Evolutionary conservation across 2,113 vertebrate species (phyloP).

Genomic region (Nothocercus nigrocapillus): DNA sequence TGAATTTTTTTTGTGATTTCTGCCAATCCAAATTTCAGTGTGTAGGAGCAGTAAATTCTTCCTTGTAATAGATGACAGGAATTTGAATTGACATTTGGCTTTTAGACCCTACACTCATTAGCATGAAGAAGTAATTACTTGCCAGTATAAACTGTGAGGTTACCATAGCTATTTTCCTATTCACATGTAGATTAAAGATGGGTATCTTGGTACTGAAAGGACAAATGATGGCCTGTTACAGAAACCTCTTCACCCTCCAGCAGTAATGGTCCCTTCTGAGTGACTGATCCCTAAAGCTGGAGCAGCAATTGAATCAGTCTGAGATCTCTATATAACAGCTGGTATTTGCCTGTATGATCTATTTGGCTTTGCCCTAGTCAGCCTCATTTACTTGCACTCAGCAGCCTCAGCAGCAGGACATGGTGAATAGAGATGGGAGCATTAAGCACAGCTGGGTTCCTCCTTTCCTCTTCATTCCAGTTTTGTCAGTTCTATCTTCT

Average conservation of each 20-base stretch:
- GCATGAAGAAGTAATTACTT: slow-evolving; percentile 9
- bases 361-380: neutral
- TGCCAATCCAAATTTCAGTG: neutral
- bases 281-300: neutral
- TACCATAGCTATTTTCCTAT: slow-evolving; percentile 26
- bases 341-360: neutral
- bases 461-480: neutral
- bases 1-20: neutral
- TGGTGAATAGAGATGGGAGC: neutral
- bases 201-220: neutral
- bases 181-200: neutral
- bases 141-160: neutral
- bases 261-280: neutral
- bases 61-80: neutral
- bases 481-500: neutral
- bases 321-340: neutral
- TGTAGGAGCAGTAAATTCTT: slow-evolving; percentile 1
- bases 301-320: neutral
- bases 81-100: neutral
- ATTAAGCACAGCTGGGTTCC: neutral
- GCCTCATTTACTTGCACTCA: neutral
- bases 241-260: neutral
- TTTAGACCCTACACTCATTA: slow-evolving; percentile 11
- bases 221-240: neutral
- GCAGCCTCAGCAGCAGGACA: neutral